Percentiles rank a stretch among this genome's conserved stretches.
Conservation (phyloP, 2,113 vertebrate species). For the Lagopus leucura region DNA sequence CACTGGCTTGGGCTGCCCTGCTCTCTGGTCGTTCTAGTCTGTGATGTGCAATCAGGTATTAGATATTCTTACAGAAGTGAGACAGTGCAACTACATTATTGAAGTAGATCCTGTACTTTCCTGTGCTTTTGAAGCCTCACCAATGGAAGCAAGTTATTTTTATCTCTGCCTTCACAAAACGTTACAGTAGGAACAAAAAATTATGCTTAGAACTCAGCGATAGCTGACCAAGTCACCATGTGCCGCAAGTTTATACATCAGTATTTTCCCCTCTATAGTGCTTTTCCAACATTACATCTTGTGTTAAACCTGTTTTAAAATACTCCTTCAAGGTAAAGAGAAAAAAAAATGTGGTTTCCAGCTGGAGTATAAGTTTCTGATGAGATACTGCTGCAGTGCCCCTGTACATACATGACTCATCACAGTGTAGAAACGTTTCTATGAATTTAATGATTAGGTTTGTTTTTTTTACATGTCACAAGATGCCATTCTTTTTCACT, state of each 20-base stretch:
- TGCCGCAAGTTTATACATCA: not conserved
- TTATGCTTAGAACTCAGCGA: accelerated
- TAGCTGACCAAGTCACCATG: not conserved
- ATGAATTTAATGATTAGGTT: not conserved
- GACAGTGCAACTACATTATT: not conserved
- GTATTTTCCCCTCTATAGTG: not conserved
- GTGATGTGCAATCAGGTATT: not conserved
- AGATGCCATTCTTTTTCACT: not conserved
- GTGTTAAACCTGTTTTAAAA: not conserved
- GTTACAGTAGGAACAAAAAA: not conserved
- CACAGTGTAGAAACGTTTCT: not conserved
- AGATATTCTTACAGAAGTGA: not conserved
- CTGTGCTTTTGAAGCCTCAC: not conserved
- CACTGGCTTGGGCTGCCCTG: not conserved
- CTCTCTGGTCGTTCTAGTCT: not conserved
- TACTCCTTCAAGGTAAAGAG: accelerated
- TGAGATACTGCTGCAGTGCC: accelerated
- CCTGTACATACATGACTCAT: not conserved
- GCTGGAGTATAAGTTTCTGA: not conserved
- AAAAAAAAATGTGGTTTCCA: accelerated
- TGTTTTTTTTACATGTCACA: not conserved
- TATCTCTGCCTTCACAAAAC: not conserved
- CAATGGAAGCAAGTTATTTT: not conserved
- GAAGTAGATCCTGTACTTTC: accelerated
- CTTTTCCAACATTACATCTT: not conserved